Conservation (phyloP, 2,113 vertebrate species). For the Anarhynchus alexandrinus region DNA sequence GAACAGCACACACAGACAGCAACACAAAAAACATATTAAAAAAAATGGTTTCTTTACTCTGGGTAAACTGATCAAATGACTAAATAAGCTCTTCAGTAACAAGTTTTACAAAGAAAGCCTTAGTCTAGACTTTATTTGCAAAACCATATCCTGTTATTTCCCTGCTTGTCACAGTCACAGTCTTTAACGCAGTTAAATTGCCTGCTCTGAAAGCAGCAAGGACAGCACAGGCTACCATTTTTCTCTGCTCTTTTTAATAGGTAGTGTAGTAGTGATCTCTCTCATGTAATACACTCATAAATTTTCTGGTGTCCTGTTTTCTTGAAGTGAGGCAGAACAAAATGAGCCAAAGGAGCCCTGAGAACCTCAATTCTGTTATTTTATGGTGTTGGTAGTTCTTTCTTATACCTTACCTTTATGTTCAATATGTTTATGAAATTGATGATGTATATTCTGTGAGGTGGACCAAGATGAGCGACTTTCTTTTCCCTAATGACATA, state of each 20-base stretch:
- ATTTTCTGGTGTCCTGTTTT: not conserved
- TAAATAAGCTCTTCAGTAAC: not conserved
- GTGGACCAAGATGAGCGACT: not conserved
- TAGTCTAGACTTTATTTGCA: not conserved
- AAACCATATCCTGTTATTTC: not conserved
- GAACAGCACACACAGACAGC: not conserved
- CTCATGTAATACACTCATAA: not conserved
- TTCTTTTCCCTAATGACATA: not conserved
- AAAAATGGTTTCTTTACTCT: not conserved
- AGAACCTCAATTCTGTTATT: not conserved
- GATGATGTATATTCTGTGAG: not conserved
- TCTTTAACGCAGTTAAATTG: not conserved
- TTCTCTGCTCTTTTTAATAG: not conserved
- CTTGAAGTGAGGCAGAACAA: not conserved
- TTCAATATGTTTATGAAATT: not conserved
- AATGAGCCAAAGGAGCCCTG: not conserved
- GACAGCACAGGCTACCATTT: not conserved
- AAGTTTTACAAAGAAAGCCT: not conserved
- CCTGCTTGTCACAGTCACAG: accelerated
- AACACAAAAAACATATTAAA: not conserved
- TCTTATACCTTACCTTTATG: not conserved
- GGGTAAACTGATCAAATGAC: not conserved
- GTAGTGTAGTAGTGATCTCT: not conserved
- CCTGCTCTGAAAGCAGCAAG: not conserved
- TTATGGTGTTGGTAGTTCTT: not conserved